Evolutionary conservation across 2,797 vertebrate species (phyloP), one percentile per base, ranked within the genome.

Genomic region (Graptemys geographica): DNA sequence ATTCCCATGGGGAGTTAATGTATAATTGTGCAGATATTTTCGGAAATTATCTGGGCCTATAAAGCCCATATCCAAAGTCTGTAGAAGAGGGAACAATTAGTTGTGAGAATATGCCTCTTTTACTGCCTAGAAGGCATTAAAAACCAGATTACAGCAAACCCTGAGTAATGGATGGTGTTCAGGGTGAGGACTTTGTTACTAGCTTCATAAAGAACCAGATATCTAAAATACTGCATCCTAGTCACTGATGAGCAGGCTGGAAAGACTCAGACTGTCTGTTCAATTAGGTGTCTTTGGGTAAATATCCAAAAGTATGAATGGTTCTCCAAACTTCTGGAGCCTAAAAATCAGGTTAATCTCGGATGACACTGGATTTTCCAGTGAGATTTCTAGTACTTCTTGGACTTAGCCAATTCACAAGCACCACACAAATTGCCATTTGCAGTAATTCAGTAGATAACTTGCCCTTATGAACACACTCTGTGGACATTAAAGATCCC

Each of bases 231-330:
- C 94, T 85, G 87, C 81, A 79, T 91, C 84, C 90, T 95, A 21
- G 69, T 91, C 0, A 0, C 80, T 80, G 87, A 90, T 96, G 94
- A 94, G 8, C 0, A 4, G 90, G 90, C 92, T 94, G 86, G 90
- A 94, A 94, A 89, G 62, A n/a, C 83, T 47, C 88, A 41, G 95
- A 81, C 76, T 76, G 62, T 74, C 23, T 27, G 72, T 93, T 93
- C 91, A 96, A 72, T 79, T 85, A 92, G 93, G 90, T 94, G 95
- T 95, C 95, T 94, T 96, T 94, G 88, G 84, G 85, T 96, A 95
- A 94, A 91, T 80, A 65, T 80, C 78, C 89, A 81, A 90, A 94
- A 95, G 91, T 93, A 69, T 65, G 3, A 1, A 81, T 85, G 72
- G 28, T 92, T 79, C 33, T 92, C 53, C 87, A 79, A 59, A 55